Base-by-base conservation (phyloP, 2,113 vertebrate genomes). In the Jaculus jaculus region DNA sequence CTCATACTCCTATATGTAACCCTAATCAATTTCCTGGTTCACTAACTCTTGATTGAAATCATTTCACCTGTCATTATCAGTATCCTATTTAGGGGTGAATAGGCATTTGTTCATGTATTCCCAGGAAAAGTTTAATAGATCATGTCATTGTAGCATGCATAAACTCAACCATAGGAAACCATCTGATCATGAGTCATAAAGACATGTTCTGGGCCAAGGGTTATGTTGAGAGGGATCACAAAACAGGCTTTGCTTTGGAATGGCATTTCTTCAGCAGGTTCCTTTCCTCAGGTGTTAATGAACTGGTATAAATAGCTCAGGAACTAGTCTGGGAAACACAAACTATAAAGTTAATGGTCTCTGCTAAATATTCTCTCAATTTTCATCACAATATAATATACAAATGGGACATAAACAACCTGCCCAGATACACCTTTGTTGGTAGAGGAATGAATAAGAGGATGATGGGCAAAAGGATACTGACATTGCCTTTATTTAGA, bases 331-430 rank as follows among this genome's bases (percentile, higher is more conserved):
- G 58, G 78, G 91, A 95, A 98, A 96, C 83, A 95, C 17, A 95
- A 94, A 60, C 88, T 89, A 96, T 97, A 96, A 97, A 98, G 97
- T 96, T 98, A 97, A 97, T 95, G 85, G 95, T 97, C 91, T 96
- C 87, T 96, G 51, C 60, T 95, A 96, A 82, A 60, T 71, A 94
- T 77, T 96, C 60, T 47, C 90, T 58, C 92, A 69, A 89, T 97
- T 81, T 54, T 54, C 54, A 54, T 54, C 65, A 96, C 87, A 96
- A 89, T 92, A 90, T 34, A n/a, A 96, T 87, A 78, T 95, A 81
- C 32, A 97, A 97, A 97, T 92, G 91, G 90, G 60, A 87, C 77
- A 97, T 93, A 80, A 95, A 97, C 32, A 96, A 71, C 32, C 61
- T 6, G 2, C 18, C 7, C 89, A 7, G 75, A 88, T 81, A 87